These are phyloP conservation scores for Tapera naevia DNA, from an alignment of 2,797 vertebrate species.

Conservation along the genomic window DNA sequence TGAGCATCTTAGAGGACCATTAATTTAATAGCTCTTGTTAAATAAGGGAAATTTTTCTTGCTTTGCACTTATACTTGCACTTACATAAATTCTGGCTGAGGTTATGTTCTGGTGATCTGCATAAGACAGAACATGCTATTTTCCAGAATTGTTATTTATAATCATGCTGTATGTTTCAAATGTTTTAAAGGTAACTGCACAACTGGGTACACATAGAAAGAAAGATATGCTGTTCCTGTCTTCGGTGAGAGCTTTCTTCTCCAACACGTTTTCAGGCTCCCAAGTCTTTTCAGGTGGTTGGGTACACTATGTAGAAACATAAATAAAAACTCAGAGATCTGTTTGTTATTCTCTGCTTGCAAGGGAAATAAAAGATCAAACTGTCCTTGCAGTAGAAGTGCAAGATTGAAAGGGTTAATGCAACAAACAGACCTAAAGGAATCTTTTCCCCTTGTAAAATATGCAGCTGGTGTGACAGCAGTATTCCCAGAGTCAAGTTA, in stretches of 20 bases:
- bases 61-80: slow-evolving; percentile 21
- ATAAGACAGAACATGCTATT: slow-evolving; percentile 4
- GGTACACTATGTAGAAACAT: slow-evolving; percentile 9
- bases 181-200: not conserved
- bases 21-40: not conserved
- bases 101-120: slow-evolving; percentile 13
- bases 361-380: slow-evolving; percentile 60
- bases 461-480: slow-evolving; percentile 16
- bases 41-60: slow-evolving; percentile 6
- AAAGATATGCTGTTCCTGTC: not conserved
- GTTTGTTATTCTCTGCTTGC: slow-evolving; percentile 48
- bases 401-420: slow-evolving; percentile 45
- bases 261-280: not conserved
- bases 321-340: slow-evolving; percentile 27
- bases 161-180: not conserved
- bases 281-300: slow-evolving; percentile 19
- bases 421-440: slow-evolving; percentile 47
- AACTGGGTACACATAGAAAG: not conserved
- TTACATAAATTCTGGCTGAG: slow-evolving; percentile 23
- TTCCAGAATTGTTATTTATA: slow-evolving; percentile 31
- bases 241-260: slow-evolving; percentile 8
- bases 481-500: slow-evolving; percentile 67
- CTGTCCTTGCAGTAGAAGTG: slow-evolving; percentile 18
- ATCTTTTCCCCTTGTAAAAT: slow-evolving; percentile 50
- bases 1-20: not conserved